phyloP scores from a whole-genome alignment of 2,888 invertebrate species.

The Ormia ochracea region DNA sequence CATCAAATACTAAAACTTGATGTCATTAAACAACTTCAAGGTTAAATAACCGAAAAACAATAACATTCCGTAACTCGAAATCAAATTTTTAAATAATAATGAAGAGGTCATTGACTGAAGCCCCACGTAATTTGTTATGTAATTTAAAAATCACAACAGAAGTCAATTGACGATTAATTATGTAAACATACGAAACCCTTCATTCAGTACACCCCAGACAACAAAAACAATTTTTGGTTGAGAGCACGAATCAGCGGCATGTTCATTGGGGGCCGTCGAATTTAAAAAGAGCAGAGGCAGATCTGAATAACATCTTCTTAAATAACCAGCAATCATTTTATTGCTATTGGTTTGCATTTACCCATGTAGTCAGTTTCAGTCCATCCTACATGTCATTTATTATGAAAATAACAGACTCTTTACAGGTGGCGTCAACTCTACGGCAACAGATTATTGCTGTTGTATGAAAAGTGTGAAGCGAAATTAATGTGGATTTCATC shows the following conservation, averaged over 20 bases:
- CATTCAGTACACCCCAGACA: background rate
- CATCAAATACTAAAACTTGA: conserved; percentile 31
- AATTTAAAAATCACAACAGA: background rate
- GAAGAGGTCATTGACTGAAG: conserved; percentile 27
- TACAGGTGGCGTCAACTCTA: too few species aligned
- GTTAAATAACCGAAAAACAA: conserved; percentile 38
- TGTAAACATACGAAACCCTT: background rate
- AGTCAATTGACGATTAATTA: conserved; percentile 14
- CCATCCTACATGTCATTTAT: background rate
- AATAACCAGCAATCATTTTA: conserved; percentile 7
- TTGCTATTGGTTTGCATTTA: conserved; percentile 25
- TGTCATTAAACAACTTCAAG: conserved; percentile 49
- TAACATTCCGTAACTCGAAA: background rate
- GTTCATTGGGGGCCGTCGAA: too few species aligned
- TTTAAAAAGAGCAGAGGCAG: conserved; percentile 12
- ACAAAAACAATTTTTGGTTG: background rate
- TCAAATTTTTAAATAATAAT: background rate
- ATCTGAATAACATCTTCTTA: conserved; percentile 8
- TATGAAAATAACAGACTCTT: background rate
- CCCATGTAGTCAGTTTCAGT: background rate
- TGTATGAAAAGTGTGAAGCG: too few species aligned
- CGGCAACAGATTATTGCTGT: too few species aligned
- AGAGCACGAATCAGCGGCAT: conserved; percentile 35
- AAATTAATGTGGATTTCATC: too few species aligned
- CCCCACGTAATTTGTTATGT: background rate